Percentiles rank a stretch among this genome's conserved stretches.
Evolutionary conservation across 2,113 vertebrate genomes (phyloP).

Genomic region (Bothrops jararaca): DNA sequence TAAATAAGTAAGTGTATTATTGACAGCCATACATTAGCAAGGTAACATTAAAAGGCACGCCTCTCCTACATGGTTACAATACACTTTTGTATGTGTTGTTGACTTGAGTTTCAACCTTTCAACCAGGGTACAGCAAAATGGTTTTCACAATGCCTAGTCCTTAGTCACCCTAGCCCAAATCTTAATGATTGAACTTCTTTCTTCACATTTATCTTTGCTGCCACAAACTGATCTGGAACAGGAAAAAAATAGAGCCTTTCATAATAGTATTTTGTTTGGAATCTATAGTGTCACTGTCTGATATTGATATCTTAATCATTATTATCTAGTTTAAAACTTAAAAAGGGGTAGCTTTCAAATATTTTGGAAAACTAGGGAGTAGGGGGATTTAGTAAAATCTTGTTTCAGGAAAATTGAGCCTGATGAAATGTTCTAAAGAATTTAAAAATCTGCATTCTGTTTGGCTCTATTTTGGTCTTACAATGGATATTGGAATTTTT

Average conservation of each 20-base stretch:
- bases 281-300: neutral
- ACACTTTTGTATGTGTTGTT: neutral
- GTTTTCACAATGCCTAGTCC: conserved; percentile 2
- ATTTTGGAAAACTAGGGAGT: neutral
- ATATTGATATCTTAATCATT: neutral
- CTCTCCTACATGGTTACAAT: neutral
- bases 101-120: neutral
- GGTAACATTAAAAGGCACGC: neutral
- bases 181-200: conserved; percentile 5
- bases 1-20: conserved; percentile 1
- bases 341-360: neutral
- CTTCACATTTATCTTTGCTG: conserved; percentile 19
- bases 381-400: neutral
- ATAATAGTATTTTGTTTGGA: neutral
- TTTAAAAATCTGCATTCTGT: neutral
- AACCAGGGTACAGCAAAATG: neutral
- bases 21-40: neutral
- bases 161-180: neutral
- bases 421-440: neutral
- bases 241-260: neutral
- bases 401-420: neutral
- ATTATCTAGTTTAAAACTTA: neutral
- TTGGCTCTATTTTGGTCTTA: neutral
- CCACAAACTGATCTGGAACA: conserved; percentile 3
- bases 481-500: neutral